phyloP scores from a whole-genome alignment of 92 coral and sea anemone genomes.

The Scolanthus callimorphus region DNA sequence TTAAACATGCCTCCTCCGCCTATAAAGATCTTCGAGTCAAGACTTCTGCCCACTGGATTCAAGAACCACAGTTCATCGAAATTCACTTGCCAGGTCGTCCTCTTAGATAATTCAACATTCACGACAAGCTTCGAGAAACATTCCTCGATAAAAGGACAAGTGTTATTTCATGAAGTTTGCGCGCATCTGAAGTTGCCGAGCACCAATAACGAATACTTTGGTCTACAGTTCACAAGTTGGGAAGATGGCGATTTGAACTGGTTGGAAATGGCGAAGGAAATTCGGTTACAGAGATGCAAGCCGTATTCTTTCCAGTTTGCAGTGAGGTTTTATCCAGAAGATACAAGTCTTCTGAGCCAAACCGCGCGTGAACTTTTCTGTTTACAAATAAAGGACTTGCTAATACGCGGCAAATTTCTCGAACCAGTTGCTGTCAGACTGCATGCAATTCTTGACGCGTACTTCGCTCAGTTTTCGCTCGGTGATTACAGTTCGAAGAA shows the following conservation, averaged over 20 bases:
- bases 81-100: constrained; percentile 71
- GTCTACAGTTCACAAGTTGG: constrained; percentile 76
- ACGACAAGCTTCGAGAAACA: constrained; percentile 43
- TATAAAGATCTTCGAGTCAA: too few species aligned
- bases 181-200: constrained; percentile 51
- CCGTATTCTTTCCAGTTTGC: constrained; percentile 90
- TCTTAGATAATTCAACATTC: constrained; percentile 64
- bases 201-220: constrained; percentile 42
- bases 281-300: constrained; percentile 70
- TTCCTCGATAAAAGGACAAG: constrained; percentile 66
- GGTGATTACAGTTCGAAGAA: constrained; percentile 74
- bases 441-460: constrained; percentile 78
- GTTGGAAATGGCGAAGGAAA: constrained; percentile 55
- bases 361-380: constrained; percentile 58
- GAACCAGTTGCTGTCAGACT: constrained; percentile 52
- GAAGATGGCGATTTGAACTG: constrained; percentile 89
- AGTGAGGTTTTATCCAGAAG: constrained; percentile 77
- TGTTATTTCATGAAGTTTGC: constrained; percentile 55
- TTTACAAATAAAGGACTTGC: constrained; percentile 84
- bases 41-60: too few species aligned
- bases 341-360: constrained; percentile 33
- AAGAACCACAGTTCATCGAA: too few species aligned
- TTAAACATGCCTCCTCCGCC: too few species aligned
- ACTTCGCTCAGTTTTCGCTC: constrained; percentile 80
- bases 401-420: constrained; percentile 73